Conservation (phyloP, 2,888 invertebrate species). For the Caenorhabditis wallacei region DNA sequence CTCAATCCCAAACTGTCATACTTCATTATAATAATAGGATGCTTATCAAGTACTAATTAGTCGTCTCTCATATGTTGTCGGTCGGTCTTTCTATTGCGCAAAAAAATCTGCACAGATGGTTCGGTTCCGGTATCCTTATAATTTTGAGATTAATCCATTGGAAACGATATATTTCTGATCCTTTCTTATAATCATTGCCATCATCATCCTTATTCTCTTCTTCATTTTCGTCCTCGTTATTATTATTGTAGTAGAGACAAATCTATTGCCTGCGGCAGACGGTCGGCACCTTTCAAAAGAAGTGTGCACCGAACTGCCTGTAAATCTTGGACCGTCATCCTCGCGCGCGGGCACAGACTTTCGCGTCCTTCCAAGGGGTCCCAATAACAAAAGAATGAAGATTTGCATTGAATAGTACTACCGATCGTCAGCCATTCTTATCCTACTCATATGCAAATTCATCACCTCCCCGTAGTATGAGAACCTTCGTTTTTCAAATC, state of each 20-base stretch:
- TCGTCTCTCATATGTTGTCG: slow-evolving; percentile 7
- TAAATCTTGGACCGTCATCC: slow-evolving; percentile 55
- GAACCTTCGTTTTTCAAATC: slow-evolving; percentile 37
- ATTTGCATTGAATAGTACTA: slow-evolving; percentile 47
- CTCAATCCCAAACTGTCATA: slow-evolving; percentile 35
- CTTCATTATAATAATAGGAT: slow-evolving; percentile 46
- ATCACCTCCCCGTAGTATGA: slow-evolving; percentile 27
- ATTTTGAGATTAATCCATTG: slow-evolving; percentile 58
- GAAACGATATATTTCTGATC: slow-evolving; percentile 43
- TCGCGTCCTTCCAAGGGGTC: slow-evolving; percentile 56
- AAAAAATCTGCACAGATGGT: slow-evolving; percentile 54
- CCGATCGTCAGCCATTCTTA: slow-evolving; percentile 21
- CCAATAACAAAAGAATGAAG: slow-evolving; percentile 56
- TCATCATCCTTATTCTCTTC: slow-evolving; percentile 19
- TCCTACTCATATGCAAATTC: slow-evolving; percentile 60
- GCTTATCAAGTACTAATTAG: slow-evolving; percentile 58
- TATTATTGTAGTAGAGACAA: slow-evolving; percentile 58
- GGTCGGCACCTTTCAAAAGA: slow-evolving; percentile 60
- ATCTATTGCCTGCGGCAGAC: slow-evolving; percentile 51
- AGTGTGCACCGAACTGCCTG: slow-evolving; percentile 61
- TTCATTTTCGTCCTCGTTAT: slow-evolving; percentile 47
- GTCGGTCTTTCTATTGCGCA: slow-evolving; percentile 41
- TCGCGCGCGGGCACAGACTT: slow-evolving; percentile 45
- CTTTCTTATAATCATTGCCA: slow-evolving; percentile 43
- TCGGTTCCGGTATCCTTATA: slow-evolving; percentile 30